Evolutionary conservation across 2,113 vertebrate genomes (phyloP), one percentile per base, ranked within the genome.

Genomic region (Cochlearius cochlearius): DNA sequence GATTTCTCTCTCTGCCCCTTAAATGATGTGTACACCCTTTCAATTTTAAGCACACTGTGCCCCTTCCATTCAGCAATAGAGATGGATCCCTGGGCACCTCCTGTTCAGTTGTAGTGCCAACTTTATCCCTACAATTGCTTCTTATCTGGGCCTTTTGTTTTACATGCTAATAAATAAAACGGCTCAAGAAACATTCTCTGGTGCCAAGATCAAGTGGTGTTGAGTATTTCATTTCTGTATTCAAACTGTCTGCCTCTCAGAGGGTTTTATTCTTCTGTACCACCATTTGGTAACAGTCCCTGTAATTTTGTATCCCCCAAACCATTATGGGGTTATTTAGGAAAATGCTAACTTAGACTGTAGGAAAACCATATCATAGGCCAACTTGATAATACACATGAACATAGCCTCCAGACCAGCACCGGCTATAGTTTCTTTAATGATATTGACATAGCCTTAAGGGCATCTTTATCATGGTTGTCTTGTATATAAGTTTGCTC

Each of bases 161-260:
- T 77, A 10, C 60, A 59, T 59, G 26, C 5, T 30, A 79, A 79
- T 41, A 73, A 84, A 74, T 56, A 47, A 60, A 86, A 73, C 0
- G 0, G 22, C 43, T 38, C 10, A 64, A 68, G 43, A 76, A 88
- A 60, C 11, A 4, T 64, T 69, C 5, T 60, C 12, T 36, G 30
- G 4, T 4, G 0, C 7, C 0, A 1, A 73, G 8, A 67, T 47
- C 32, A 68, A 23, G 19, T 63, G 39, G 0, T 16, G 43, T 6
- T 16, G 10, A 75, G 3, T 11, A 26, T 10, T 64, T 79, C 0
- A 49, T 69, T 68, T 52, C 8, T 20, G 5, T 2, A 23, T 69
- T 75, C 8, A 4, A 60, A 49, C 5, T 72, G 12, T 27, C 4
- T 2, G 5, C 5, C 7, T 5, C 7, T 56, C 38, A 14, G 7